Conservation (phyloP, 1,140 invertebrate species). For the Macrosteles quadrilineatus region DNA sequence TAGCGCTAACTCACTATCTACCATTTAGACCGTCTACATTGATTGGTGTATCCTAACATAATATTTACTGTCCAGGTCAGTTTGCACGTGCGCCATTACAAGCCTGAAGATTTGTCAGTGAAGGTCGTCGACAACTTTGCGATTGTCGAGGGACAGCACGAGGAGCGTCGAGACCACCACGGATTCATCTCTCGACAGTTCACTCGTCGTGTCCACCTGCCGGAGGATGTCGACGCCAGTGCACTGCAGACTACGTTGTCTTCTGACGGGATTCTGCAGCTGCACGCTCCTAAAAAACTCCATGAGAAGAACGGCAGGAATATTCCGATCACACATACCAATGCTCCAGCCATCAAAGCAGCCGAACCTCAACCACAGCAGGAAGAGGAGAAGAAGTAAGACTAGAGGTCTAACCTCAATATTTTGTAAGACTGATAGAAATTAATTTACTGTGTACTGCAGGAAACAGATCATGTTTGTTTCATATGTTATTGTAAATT, state of each 20-base stretch:
- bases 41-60: no score
- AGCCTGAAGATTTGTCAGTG: slow-evolving; percentile 74
- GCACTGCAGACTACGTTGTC: background rate
- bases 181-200: slow-evolving; percentile 63
- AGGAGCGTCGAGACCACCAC: slow-evolving; percentile 62
- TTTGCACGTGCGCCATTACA: slow-evolving; percentile 72
- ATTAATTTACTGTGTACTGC: no score
- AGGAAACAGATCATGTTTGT: no score
- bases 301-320: background rate
- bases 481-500: no score
- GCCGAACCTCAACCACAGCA: no score
- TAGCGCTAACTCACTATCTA: no score
- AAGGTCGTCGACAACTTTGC: slow-evolving; percentile 68
- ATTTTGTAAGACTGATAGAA: no score
- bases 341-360: no score
- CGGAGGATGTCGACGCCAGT: slow-evolving; percentile 44
- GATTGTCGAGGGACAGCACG: slow-evolving; percentile 66
- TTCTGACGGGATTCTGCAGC: background rate
- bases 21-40: no score
- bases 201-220: slow-evolving; percentile 60
- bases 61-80: slow-evolving; percentile 61
- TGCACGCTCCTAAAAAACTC: background rate
- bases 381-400: no score
- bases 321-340: no score
- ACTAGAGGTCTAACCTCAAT: no score